These are phyloP conservation scores for Lasioglossum oenotherae DNA, from an alignment of 2,888 invertebrate genomes.

Conservation along the genomic window DNA sequence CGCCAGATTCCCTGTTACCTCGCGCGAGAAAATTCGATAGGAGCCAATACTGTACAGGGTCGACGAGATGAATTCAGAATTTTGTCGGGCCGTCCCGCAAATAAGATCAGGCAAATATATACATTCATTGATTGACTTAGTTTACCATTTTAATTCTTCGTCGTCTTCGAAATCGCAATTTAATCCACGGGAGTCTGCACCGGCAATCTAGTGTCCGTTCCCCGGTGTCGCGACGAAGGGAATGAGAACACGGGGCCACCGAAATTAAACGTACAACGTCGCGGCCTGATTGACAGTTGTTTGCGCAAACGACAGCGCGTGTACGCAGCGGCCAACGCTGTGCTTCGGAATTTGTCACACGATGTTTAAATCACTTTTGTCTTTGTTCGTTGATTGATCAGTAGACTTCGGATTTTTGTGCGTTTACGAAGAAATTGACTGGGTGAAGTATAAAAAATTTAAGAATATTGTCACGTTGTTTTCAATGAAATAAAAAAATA, in stretches of 20 bases:
- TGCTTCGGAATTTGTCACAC: background rate
- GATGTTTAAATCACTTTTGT: background rate
- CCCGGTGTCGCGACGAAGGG: background rate
- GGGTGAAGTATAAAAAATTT: too few relatives aligned
- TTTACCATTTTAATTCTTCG: too few relatives aligned
- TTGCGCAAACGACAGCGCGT: background rate
- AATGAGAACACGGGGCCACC: background rate
- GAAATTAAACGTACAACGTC: background rate
- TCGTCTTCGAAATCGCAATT: background rate
- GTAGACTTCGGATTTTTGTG: too few relatives aligned
- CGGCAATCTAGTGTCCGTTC: background rate
- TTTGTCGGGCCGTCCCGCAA: background rate
- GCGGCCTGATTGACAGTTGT: background rate
- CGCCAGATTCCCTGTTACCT: slow-evolving; percentile 20
- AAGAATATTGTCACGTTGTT: too few relatives aligned
- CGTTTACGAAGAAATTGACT: too few relatives aligned
- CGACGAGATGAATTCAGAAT: background rate
- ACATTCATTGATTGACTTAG: too few relatives aligned
- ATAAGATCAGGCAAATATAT: too few relatives aligned
- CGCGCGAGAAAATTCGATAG: slow-evolving; percentile 23
- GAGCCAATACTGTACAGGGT: background rate
- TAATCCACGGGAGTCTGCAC: background rate
- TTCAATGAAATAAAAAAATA: too few relatives aligned
- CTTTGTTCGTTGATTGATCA: too few relatives aligned
- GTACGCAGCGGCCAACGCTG: background rate